Percentiles rank a stretch among this genome's conserved stretches.
These are phyloP conservation scores for Eupithecia tripunctaria DNA, from an alignment of 2,888 invertebrate species.

Conservation along the genomic window DNA sequence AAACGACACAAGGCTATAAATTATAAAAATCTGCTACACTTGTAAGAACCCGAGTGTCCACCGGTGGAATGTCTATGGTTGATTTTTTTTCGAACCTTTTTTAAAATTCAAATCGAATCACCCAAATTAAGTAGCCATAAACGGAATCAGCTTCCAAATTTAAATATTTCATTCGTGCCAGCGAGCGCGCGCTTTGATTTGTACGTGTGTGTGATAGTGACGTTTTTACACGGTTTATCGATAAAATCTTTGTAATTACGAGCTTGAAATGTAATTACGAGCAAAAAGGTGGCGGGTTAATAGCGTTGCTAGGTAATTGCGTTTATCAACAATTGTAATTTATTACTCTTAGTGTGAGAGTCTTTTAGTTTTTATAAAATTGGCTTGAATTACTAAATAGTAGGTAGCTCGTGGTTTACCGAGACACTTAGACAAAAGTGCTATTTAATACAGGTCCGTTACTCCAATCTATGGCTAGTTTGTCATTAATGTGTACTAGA, in stretches of 20 bases:
- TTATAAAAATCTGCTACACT: conserved; percentile 52
- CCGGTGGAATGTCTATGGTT: conserved; percentile 75
- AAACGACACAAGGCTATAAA: conserved; percentile 47
- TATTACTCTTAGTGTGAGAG: conserved; percentile 25
- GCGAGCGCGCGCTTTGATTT: conserved; percentile 76
- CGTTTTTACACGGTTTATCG: conserved; percentile 45
- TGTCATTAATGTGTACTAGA: too few species aligned
- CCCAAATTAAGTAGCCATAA: conserved; percentile 85
- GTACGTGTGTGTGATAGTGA: conserved; percentile 65
- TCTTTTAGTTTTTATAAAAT: neutral
- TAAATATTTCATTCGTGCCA: conserved; percentile 82
- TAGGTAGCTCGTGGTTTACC: neutral
- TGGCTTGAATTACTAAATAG: neutral
- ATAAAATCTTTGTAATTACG: conserved; percentile 39
- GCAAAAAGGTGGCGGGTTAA: conserved; percentile 37
- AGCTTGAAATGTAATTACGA: conserved; percentile 36
- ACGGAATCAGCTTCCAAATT: conserved; percentile 85
- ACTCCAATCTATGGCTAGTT: too few species aligned
- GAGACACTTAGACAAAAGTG: neutral
- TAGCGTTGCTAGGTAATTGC: conserved; percentile 24
- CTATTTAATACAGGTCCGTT: neutral
- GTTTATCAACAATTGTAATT: conserved; percentile 32
- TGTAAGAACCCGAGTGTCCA: conserved; percentile 34
- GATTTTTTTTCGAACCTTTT: conserved; percentile 65
- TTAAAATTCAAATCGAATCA: conserved; percentile 84